Evolutionary conservation across 2,797 vertebrate genomes (phyloP), one percentile per base, ranked within the genome.

Genomic region (Sebastolobus altivelis): DNA sequence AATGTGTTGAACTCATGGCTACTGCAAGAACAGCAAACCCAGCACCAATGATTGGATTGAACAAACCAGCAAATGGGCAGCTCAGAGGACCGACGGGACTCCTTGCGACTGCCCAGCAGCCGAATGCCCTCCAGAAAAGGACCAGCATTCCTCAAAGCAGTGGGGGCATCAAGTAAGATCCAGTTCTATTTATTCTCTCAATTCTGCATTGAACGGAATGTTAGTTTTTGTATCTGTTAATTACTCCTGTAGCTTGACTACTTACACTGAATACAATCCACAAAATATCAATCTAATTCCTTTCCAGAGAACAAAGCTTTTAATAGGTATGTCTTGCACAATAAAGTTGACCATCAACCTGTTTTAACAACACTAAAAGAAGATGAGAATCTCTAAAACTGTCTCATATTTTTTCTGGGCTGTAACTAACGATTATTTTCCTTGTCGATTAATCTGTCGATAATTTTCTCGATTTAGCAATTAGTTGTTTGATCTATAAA

Each of bases 11-110:
- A 84, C 67, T 49, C 74, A 96, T 96, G 95, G 94, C 94, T 59
- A 95, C 94, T 61, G 89, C 93, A 88, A 94, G 93, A 91, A 95
- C 93, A 0, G 94, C 95, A 84, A 95, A 95, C 74, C 92, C 93
- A 69, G 83, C 93, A 75, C 72, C 91, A 60, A 92, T 94, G 85
- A 85, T 94, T 78, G 90, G 86, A 87, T 67, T 96, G 75, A 92
- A 86, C 88, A 95, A 92, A 88, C 88, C 94, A 67, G 77, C 88
- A 74, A 96, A 96, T 55, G 94, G 91, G 81, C 92, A 93, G 82
- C 80, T 94, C 54, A 88, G 79, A 87, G 92, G 92, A 86, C 94
- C 86, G 69, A 35, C 87, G 25, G 91, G 81, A 78, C 72, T 87
- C 52, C 20, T 73, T 29, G 37, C 81, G 56, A 33, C 83, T 79